These are phyloP conservation scores for Macrosiphum euphorbiae DNA, from an alignment of 2,888 invertebrate genomes.

Conservation along the genomic window DNA sequence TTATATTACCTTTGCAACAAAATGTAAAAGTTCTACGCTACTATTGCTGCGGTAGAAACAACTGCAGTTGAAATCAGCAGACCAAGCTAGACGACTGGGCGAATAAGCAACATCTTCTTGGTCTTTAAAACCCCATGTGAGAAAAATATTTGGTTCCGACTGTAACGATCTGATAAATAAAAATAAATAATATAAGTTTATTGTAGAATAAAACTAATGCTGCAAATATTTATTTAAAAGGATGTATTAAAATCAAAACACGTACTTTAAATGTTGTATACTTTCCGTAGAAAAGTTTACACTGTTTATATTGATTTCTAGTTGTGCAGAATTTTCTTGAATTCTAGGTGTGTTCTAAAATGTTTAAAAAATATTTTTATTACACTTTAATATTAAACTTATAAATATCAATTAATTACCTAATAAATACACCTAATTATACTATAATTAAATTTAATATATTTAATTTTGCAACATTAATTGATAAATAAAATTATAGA, in stretches of 20 bases:
- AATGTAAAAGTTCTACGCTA: conserved; percentile 55
- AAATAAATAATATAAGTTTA: not conserved
- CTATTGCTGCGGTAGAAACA: conserved; percentile 58
- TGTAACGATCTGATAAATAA: conserved; percentile 36
- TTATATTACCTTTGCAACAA: conserved; percentile 37
- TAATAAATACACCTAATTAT: not conserved
- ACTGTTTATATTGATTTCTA: conserved; percentile 49
- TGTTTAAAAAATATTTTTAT: not conserved
- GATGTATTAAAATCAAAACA: not conserved
- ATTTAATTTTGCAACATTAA: too few relatives aligned
- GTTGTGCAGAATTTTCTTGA: conserved; percentile 46
- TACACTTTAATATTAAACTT: not conserved
- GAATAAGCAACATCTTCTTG: conserved; percentile 62
- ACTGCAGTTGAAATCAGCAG: conserved; percentile 53
- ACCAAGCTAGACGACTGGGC: conserved; percentile 48
- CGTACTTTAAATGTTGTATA: conserved; percentile 53
- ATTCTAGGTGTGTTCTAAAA: conserved; percentile 20
- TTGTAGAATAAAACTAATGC: not conserved
- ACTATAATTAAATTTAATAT: not conserved
- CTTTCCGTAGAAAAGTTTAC: conserved; percentile 44
- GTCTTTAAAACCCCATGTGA: conserved; percentile 62
- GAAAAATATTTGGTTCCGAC: conserved; percentile 49
- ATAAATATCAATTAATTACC: not conserved
- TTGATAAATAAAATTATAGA: not conserved
- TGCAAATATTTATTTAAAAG: not conserved